Percentiles rank a stretch among this genome's conserved stretches.
phyloP scores from a whole-genome alignment of 1,140 invertebrate genomes.

The Sycobia sp. region DNA sequence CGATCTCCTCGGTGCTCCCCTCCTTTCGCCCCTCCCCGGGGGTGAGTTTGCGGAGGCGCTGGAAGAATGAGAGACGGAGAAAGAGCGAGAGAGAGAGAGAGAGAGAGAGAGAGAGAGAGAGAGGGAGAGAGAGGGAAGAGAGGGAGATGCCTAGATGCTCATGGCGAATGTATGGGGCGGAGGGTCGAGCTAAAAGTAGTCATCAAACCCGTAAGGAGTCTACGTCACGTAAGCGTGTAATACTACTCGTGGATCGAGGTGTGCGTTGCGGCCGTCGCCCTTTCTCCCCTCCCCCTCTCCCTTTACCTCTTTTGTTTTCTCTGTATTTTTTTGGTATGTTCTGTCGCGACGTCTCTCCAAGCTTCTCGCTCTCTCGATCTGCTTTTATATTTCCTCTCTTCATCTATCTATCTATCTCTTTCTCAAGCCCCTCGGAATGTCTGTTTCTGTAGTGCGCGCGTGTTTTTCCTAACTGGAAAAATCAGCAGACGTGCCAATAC shows the following conservation, averaged over 20 bases:
- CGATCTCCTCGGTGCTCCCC: neutral
- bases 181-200: conserved; percentile 22
- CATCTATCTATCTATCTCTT: too few species aligned
- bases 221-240: conserved; percentile 29
- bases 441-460: too few species aligned
- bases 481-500: too few species aligned
- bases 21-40: neutral
- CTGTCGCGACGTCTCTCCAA: too few species aligned
- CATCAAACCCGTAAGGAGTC: conserved; percentile 25
- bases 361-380: too few species aligned
- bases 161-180: neutral
- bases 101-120: conserved; percentile 5
- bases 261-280: neutral
- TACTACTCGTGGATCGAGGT: conserved; percentile 23
- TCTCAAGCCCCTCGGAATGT: too few species aligned
- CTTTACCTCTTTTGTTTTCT: neutral
- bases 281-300: neutral
- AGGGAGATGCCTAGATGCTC: too few species aligned
- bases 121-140: too few species aligned
- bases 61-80: neutral
- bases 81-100: too few species aligned
- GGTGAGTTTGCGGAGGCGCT: too few species aligned
- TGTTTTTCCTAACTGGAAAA: too few species aligned
- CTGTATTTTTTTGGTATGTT: neutral
- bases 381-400: too few species aligned